Evolutionary conservation across 2,888 invertebrate species (phyloP), one percentile per base, ranked within the genome.

Genomic region (Eudasyphora cyanicolor): DNA sequence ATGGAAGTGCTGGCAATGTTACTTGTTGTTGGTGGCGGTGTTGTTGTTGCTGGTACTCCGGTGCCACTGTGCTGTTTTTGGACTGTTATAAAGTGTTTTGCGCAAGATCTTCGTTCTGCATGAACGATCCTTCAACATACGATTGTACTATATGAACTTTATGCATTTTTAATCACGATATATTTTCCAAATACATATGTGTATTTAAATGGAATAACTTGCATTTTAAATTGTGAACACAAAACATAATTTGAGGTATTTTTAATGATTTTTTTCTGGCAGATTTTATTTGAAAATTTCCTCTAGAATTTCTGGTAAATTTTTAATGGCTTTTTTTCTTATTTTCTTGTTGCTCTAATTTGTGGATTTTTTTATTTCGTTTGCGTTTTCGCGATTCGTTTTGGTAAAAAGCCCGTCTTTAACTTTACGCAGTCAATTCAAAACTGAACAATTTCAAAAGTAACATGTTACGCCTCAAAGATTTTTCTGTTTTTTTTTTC

Each of bases 401-500:
- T 76, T 45, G n/a, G 45, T 67, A 76, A 84, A 62, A 54, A 67
- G 27, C 70, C 70, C 82, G 67, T 84, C 84, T 81, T 79, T 29
- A 81, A 54, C 81, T 74, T 75, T 76, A 79, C 80, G 80, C 79
- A 84, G 86, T 79, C 86, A 82, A 82, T 77, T 77, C 84, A 76
- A 82, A 85, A 87, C 84, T 87, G 84, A 86, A 85, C 77, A 85
- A 75, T 85, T 85, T 67, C 64, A 82, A 85, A 86, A 84, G 76
- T 70, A 84, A 87, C 87, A 87, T 85, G 90, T 88, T 87, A 89
- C 89, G 90, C 87, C 88, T 89, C 82, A 89, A 86, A 86, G 87
- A 85, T 73, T 84, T 80, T 84, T 80, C 81, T 35, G 87, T 85
- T 73, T 84, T 80, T 84, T 80, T 84, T 35, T 77, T 45, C 78